These are phyloP conservation scores for Phytoseiulus persimilis DNA, from an alignment of 2,888 invertebrate species.

Conservation along the genomic window DNA sequence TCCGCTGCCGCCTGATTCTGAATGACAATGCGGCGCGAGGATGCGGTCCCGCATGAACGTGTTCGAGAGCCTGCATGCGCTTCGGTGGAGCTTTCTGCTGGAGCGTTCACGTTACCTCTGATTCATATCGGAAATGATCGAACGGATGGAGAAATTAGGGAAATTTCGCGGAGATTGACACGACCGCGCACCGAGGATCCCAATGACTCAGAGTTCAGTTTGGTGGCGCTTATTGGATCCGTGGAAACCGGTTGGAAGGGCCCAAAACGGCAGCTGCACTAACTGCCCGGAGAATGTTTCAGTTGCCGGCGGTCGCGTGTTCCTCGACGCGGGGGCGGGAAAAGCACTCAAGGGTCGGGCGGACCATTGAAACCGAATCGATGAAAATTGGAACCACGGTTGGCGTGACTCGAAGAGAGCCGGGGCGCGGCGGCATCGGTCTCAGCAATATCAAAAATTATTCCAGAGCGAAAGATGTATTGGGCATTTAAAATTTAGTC, in stretches of 20 bases:
- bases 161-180: too few relatives aligned
- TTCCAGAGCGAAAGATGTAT: slow-evolving; percentile 19
- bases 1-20: not conserved
- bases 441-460: slow-evolving; percentile 7
- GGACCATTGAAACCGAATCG: not conserved
- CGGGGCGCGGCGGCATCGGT: not conserved
- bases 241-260: too few relatives aligned
- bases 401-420: slow-evolving; percentile 9
- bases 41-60: not conserved
- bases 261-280: too few relatives aligned
- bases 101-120: too few relatives aligned
- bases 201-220: too few relatives aligned
- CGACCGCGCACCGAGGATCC: too few relatives aligned
- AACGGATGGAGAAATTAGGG: too few relatives aligned
- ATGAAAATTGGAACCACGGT: not conserved
- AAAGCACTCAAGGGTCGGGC: not conserved
- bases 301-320: too few relatives aligned
- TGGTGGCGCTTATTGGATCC: too few relatives aligned
- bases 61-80: not conserved
- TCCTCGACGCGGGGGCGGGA: not conserved
- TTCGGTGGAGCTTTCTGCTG: too few relatives aligned
- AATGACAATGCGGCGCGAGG: not conserved
- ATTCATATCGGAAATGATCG: too few relatives aligned
- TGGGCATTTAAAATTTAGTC: slow-evolving; percentile 33
- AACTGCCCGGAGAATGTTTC: too few relatives aligned